These are phyloP conservation scores for Paedocypris micromegethes DNA, from an alignment of 2,797 vertebrate genomes.

Conservation along the genomic window DNA sequence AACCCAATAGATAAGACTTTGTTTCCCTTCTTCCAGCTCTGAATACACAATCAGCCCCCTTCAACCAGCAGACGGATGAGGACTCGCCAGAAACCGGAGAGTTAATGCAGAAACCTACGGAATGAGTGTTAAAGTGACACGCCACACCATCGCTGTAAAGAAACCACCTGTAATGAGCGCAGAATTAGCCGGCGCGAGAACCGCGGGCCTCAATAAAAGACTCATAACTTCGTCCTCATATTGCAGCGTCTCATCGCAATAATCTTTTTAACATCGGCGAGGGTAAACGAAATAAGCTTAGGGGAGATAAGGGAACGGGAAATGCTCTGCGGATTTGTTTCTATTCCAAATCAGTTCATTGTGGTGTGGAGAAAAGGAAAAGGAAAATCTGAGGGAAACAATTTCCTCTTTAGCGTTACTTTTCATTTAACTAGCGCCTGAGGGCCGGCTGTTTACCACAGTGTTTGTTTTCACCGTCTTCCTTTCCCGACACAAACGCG, in stretches of 20 bases:
- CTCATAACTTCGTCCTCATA: conserved; percentile 34
- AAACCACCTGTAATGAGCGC: conserved; percentile 27
- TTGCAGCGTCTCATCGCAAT: conserved; percentile 28
- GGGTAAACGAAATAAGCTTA: conserved; percentile 26
- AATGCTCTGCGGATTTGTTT: conserved; percentile 33
- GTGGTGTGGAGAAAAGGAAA: conserved; percentile 26
- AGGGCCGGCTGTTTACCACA: conserved; percentile 13
- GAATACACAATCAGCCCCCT: background rate
- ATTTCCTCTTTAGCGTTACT: conserved; percentile 33
- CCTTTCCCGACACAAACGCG: conserved; percentile 21
- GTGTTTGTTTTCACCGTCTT: conserved; percentile 20
- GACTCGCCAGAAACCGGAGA: background rate
- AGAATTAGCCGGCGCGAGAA: conserved; percentile 9
- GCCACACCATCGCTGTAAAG: conserved; percentile 2
- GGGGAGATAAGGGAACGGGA: conserved; percentile 31
- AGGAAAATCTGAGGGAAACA: conserved; percentile 31
- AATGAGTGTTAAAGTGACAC: conserved; percentile 19
- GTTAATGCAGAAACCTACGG: conserved; percentile 19
- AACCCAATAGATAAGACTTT: conserved; percentile 4
- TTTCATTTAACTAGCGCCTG: conserved; percentile 24
- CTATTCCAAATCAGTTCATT: conserved; percentile 23
- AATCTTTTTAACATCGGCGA: conserved; percentile 38
- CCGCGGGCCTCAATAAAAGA: conserved; percentile 35
- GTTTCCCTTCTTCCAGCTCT: background rate
- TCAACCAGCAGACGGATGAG: conserved; percentile 11